Evolutionary conservation across 2,113 vertebrate genomes (phyloP).

Genomic region (Catagonus wagneri): DNA sequence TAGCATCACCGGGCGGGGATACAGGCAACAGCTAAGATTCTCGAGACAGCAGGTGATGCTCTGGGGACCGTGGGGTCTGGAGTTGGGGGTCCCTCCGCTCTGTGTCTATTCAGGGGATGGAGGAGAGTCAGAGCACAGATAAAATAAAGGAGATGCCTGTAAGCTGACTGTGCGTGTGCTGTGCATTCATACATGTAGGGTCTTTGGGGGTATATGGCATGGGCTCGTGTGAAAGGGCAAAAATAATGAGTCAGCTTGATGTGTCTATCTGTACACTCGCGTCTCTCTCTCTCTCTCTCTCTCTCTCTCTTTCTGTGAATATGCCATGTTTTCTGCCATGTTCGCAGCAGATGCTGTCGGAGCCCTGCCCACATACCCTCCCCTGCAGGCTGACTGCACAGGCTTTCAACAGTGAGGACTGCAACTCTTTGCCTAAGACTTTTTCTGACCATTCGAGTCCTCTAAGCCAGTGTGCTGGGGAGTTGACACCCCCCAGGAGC

Average conservation of each 20-base stretch:
- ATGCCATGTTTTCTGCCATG: background rate
- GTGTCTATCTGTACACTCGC: background rate
- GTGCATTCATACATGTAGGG: accelerated
- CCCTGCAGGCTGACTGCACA: background rate
- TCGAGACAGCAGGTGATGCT: background rate
- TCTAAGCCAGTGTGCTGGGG: background rate
- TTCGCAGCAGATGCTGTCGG: background rate
- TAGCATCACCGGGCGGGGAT: conserved; percentile 52
- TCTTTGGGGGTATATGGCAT: accelerated
- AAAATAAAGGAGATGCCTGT: background rate
- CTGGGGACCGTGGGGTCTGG: accelerated
- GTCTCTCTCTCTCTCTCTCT: background rate
- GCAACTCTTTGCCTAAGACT: background rate
- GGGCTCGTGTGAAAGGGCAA: background rate
- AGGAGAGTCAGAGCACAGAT: background rate
- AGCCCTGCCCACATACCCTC: background rate
- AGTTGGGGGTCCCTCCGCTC: background rate
- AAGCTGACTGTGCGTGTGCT: background rate
- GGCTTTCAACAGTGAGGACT: background rate
- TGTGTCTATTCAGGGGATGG: background rate
- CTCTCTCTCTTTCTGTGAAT: background rate
- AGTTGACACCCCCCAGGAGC: background rate
- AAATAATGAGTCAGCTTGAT: accelerated
- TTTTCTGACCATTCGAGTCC: background rate
- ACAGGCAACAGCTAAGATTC: background rate